Evolutionary conservation across 2,113 vertebrate species (phyloP).

Genomic region (Sminthopsis crassicaudata): DNA sequence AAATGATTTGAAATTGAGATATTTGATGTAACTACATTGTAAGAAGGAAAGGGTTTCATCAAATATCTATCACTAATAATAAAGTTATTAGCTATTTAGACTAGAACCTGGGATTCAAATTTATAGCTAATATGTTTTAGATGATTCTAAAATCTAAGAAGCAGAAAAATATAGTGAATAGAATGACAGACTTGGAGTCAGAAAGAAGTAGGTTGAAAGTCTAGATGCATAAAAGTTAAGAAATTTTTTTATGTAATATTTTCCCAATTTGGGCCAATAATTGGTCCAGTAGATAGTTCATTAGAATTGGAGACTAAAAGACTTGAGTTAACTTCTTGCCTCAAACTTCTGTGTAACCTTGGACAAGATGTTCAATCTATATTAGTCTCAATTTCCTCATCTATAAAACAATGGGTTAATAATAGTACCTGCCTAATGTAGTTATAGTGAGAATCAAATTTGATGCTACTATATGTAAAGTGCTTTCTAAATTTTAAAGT

Average conservation of each 20-base stretch:
- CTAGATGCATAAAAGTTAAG: background rate
- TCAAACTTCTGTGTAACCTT: background rate
- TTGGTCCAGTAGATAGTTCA: background rate
- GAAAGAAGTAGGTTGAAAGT: background rate
- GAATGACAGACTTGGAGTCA: background rate
- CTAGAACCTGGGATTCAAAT: background rate
- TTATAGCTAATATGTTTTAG: background rate
- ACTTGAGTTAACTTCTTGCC: background rate
- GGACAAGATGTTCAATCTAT: background rate
- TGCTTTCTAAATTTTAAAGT: background rate
- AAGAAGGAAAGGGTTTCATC: background rate
- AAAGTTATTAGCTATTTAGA: background rate
- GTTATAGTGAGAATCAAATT: background rate
- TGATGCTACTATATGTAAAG: background rate
- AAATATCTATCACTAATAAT: background rate
- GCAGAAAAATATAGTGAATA: background rate
- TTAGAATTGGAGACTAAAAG: background rate
- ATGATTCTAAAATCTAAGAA: background rate
- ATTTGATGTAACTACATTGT: background rate
- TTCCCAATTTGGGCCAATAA: background rate
- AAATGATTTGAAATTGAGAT: background rate
- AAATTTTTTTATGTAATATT: background rate
- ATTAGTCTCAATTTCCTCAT: background rate
- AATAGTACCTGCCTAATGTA: background rate
- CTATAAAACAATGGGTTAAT: background rate